Base-by-base conservation (phyloP, 1,140 invertebrate genomes). In the Sitophilus oryzae region DNA sequence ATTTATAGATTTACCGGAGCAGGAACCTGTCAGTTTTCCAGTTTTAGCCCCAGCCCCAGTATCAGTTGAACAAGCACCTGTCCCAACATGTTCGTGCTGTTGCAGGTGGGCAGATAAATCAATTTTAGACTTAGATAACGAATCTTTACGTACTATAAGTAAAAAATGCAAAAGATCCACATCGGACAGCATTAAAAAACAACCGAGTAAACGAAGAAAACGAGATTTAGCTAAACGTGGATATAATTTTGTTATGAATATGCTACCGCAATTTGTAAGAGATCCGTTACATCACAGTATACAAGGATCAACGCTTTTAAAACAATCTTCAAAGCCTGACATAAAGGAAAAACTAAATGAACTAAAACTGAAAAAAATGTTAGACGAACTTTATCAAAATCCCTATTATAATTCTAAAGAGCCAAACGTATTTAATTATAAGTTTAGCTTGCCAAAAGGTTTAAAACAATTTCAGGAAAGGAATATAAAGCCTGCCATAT, bases 221-320 rank as follows among this genome's bases (percentile, higher is more conserved):
- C 16, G 52, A 15, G 44, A 48, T 16, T 14, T 55, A 22, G 36
- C 52, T n/a, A 30, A 52, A 42, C 37, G 56, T 46, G 46, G 58
- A 2, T 56, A 56, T 37, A 60, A 60, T 44, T 60, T 56, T 35
- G 41, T 60, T 11, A 34, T 60, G 45, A 53, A 56, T 16, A 56
- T 60, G 53, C 14, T 60, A 8, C 58, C 58, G 16, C 35, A 50
- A n/a, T 56, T 36, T 25, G 21, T 60, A 11, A 44, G 55, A 23
- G 53, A 49, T 10, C 58, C 58, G 8, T 19, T 52, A 23, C 51
- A 45, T 6, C 41, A 52, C 20, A 45, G 41, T 19, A 8, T 52
- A 11, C 16, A 25, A 45, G 51, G 41, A 9, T 14, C 11, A 11
- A 19, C 15, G 1, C 25, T 15, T n/a, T 1, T 23, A 8, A 19